Evolutionary conservation across 1,140 invertebrate species (phyloP).

Genomic region (Globodera ellingtonae): DNA sequence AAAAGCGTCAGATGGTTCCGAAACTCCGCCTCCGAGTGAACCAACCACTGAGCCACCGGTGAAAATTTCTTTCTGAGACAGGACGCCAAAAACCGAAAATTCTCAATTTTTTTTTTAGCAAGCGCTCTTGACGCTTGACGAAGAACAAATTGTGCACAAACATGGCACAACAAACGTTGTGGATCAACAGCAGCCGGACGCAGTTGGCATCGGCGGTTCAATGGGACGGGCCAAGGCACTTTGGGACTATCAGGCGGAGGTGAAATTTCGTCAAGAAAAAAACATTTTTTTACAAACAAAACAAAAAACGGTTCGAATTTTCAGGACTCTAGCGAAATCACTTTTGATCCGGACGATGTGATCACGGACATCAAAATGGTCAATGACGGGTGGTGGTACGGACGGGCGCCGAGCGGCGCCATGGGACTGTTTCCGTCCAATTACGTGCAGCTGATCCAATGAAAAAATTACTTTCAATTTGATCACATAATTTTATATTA

Average conservation of each 20-base stretch:
- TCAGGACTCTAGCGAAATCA: constrained; percentile 89
- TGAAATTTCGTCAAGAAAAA: neutral
- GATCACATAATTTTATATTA: too few relatives aligned
- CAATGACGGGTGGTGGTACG: constrained; percentile 97
- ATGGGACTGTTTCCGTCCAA: constrained; percentile 68
- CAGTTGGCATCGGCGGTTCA: neutral
- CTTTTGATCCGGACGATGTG: constrained; percentile 91
- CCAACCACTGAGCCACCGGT: neutral
- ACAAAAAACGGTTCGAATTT: neutral
- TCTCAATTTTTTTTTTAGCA: constrained; percentile 5
- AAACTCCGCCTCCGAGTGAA: constrained; percentile 1
- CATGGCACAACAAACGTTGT: neutral
- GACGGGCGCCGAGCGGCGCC: constrained; percentile 80
- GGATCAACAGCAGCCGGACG: neutral
- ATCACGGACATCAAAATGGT: constrained; percentile 90
- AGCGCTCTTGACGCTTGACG: neutral
- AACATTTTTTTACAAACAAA: neutral
- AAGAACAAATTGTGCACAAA: constrained; percentile 6
- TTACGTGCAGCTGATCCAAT: constrained; percentile 43
- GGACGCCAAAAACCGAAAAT: neutral
- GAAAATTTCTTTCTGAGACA: neutral
- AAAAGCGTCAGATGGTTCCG: neutral
- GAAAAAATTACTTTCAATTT: neutral
- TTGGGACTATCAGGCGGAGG: constrained; percentile 89
- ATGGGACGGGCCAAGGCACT: constrained; percentile 76